Percentiles rank a stretch among this genome's conserved stretches.
Conservation (phyloP, 2,888 invertebrate genomes). For the Cistogaster globosa region DNA sequence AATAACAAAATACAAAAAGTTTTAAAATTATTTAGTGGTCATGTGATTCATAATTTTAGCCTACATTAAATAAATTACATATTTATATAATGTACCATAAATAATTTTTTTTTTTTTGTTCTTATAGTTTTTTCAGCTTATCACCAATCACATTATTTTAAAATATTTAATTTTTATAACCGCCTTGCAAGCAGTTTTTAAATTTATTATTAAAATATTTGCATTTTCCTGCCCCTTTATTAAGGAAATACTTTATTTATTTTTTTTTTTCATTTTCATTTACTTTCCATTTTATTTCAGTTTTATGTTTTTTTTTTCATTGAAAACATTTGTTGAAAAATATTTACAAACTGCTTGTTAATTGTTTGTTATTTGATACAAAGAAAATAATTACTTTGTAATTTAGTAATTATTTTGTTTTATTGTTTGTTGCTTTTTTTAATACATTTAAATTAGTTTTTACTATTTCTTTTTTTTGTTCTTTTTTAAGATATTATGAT, state of each 20-base stretch:
- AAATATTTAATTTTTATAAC: constrained; percentile 15
- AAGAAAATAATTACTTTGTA: background rate
- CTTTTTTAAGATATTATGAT: constrained; percentile 28
- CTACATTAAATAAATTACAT: background rate
- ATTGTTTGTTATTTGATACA: constrained; percentile 25
- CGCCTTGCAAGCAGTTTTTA: constrained; percentile 52
- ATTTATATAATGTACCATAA: constrained; percentile 26
- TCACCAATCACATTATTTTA: background rate
- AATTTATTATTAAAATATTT: background rate
- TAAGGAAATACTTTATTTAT: constrained; percentile 18
- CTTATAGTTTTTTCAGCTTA: constrained; percentile 7
- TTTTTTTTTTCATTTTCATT: constrained; percentile 37
- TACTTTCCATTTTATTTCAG: background rate
- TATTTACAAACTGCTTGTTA: constrained; percentile 52
- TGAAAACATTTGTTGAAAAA: constrained; percentile 20
- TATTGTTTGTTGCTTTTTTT: constrained; percentile 9
- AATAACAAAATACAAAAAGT: too few relatives aligned
- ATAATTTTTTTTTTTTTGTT: constrained; percentile 54
- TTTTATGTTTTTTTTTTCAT: constrained; percentile 18
- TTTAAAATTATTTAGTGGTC: background rate
- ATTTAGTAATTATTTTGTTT: constrained; percentile 16
- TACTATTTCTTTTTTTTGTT: constrained; percentile 49
- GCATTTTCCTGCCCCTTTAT: constrained; percentile 14
- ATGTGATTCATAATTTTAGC: background rate
- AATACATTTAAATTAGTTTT: constrained; percentile 53